Base-by-base conservation (phyloP, 2,113 vertebrate species). In the Gopherus flavomarginatus region DNA sequence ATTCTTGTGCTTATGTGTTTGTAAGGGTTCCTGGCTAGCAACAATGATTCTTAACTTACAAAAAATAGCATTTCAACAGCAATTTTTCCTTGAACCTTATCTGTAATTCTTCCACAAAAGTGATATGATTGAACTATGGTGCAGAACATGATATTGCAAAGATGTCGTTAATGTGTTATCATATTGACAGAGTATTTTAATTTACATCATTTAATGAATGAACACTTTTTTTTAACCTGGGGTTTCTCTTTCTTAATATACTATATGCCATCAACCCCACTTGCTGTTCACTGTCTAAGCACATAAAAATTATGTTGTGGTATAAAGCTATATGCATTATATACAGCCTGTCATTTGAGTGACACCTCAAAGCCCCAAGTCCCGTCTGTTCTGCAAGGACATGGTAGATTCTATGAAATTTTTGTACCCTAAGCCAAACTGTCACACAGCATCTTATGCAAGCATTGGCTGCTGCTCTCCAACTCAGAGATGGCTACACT, bases 161-260 rank as follows among this genome's bases (percentile, higher is more conserved):
- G 96, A 98, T 97, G 96, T 96, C 95, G 98, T 98, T 98, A 98
- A 97, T 98, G 92, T 95, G 90, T 97, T 97, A 95, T 97, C 97
- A 97, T 94, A 93, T 97, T 98, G 97, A 98, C 97, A 97, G 90
- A 92, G 97, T 97, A 98, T 96, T 98, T 98, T 98, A 97, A 98
- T 98, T 98, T 98, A 97, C 78, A 96, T 90, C 97, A 98, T 98
- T 98, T 98, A 98, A 96, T 97, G 85, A 97, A 97, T 97, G 92
- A 97, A 97, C 98, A 96, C 89, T 81, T 93, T 75, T 31, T 96
- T 94, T 47, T 88, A 97, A 96, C 97, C 97, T 97, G 96, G 94
- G 91, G 96, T 96, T 97, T 96, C 97, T 97, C 97, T 96, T 97
- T 97, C 96, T 95, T 94, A 98, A 98, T 98, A 97, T 96, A 97